phyloP scores from a whole-genome alignment of 2,888 invertebrate species.

The Neoascia interrupta region DNA sequence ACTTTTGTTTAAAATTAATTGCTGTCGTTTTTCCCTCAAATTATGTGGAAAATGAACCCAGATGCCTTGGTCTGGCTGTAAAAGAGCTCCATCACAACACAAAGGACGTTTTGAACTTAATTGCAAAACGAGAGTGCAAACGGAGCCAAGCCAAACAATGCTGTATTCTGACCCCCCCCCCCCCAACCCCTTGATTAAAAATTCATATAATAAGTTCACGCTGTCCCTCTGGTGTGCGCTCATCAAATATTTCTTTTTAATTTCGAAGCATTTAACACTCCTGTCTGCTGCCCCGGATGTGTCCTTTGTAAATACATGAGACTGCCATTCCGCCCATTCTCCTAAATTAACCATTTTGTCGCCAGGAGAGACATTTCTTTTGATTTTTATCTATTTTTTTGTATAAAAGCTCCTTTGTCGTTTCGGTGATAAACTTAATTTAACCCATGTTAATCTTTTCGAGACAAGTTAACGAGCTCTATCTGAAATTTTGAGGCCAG shows the following conservation, averaged over 20 bases:
- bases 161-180: constrained; percentile 36
- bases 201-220: constrained; percentile 20
- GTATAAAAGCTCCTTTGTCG: constrained; percentile 23
- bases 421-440: constrained; percentile 55
- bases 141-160: constrained; percentile 32
- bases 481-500: constrained; percentile 33
- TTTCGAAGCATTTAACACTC: constrained; percentile 53
- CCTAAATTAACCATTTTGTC: constrained; percentile 19
- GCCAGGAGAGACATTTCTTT: constrained; percentile 9
- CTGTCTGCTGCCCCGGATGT: constrained; percentile 11
- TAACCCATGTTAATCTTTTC: constrained; percentile 58
- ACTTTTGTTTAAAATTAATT: no score
- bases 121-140: constrained; percentile 21
- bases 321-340: background rate
- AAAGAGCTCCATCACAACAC: constrained; percentile 24
- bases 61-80: constrained; percentile 38
- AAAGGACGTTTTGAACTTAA: constrained; percentile 56
- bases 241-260: constrained; percentile 66
- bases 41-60: constrained; percentile 33
- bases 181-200: constrained; percentile 55
- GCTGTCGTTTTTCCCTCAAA: no score
- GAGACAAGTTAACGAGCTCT: constrained; percentile 55
- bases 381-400: constrained; percentile 14
- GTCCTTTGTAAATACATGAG: constrained; percentile 26
- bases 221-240: constrained; percentile 4